Conservation (phyloP, 2,888 invertebrate genomes). For the Tigriopus californicus region DNA sequence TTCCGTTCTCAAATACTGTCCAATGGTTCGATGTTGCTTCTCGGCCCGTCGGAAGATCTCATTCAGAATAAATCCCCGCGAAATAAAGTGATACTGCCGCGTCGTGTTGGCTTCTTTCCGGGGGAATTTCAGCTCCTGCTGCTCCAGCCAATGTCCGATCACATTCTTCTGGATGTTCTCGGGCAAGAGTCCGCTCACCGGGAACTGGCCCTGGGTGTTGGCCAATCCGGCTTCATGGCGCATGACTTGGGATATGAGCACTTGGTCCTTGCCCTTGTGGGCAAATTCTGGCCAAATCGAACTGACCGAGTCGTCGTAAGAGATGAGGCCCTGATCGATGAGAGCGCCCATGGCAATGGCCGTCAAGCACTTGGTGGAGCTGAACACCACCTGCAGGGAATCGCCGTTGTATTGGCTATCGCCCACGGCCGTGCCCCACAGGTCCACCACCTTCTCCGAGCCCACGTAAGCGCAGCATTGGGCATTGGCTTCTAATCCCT, state of each 20-base stretch:
- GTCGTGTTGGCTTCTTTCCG: not conserved
- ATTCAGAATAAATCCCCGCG: slow-evolving; percentile 4
- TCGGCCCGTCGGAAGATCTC: slow-evolving; percentile 11
- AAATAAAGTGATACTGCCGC: slow-evolving; percentile 2
- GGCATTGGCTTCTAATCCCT: not conserved
- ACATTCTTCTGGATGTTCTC: not conserved
- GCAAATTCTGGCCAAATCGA: not conserved
- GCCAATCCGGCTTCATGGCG: slow-evolving; percentile 4
- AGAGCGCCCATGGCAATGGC: slow-evolving; percentile 1
- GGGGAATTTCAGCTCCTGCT: not conserved
- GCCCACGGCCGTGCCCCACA: slow-evolving; percentile 1
- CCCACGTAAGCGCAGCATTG: slow-evolving; percentile 8
- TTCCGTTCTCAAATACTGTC: slow-evolving; percentile 3
- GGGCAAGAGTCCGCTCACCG: not conserved
- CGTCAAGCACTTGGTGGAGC: slow-evolving; percentile 2
- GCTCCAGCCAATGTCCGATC: not conserved
- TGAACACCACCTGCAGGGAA: not conserved
- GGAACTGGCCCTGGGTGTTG: not conserved
- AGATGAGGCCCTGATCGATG: not conserved
- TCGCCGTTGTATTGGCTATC: not conserved
- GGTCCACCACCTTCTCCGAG: slow-evolving; percentile 4
- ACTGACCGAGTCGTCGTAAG: not conserved
- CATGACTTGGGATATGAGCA: not conserved
- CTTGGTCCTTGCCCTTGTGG: not conserved
- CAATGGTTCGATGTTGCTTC: not conserved